These are phyloP conservation scores for Cyrtonyx montezumae DNA, from an alignment of 2,113 vertebrate genomes.

Conservation along the genomic window DNA sequence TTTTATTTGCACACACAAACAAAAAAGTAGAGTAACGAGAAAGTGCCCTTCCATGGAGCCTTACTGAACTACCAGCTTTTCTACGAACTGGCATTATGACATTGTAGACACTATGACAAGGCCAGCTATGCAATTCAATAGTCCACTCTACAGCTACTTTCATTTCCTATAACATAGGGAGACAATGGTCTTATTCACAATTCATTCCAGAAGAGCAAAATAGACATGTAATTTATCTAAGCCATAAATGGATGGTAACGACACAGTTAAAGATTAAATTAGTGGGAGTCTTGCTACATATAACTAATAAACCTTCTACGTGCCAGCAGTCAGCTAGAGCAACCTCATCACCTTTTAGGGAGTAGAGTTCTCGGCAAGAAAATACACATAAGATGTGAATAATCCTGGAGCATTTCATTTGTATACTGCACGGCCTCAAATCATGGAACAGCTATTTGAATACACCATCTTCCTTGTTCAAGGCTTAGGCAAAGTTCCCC, in stretches of 20 bases:
- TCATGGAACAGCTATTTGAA: conserved; percentile 15
- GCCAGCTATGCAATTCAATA: conserved; percentile 40
- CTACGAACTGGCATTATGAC: conserved; percentile 29
- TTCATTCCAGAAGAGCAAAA: conserved; percentile 76
- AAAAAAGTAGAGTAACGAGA: neutral
- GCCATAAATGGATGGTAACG: conserved; percentile 73
- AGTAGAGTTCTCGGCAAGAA: neutral
- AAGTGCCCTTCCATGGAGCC: neutral
- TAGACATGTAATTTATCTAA: conserved; percentile 80
- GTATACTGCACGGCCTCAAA: neutral
- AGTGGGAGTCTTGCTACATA: conserved; percentile 36
- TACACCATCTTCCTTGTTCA: conserved; percentile 14
- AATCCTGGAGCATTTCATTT: neutral
- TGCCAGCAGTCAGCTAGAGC: neutral
- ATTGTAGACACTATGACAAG: conserved; percentile 53
- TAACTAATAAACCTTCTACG: conserved; percentile 23
- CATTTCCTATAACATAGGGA: conserved; percentile 65
- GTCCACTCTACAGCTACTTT: conserved; percentile 57
- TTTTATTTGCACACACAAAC: neutral
- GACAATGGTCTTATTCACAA: conserved; percentile 81
- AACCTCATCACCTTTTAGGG: neutral
- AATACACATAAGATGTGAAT: neutral
- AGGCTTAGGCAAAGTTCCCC: conserved; percentile 24
- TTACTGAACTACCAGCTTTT: conserved; percentile 30
- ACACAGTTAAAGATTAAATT: conserved; percentile 53